These are phyloP conservation scores for Oophaga pumilio DNA, from an alignment of 2,113 vertebrate genomes.

Conservation along the genomic window DNA sequence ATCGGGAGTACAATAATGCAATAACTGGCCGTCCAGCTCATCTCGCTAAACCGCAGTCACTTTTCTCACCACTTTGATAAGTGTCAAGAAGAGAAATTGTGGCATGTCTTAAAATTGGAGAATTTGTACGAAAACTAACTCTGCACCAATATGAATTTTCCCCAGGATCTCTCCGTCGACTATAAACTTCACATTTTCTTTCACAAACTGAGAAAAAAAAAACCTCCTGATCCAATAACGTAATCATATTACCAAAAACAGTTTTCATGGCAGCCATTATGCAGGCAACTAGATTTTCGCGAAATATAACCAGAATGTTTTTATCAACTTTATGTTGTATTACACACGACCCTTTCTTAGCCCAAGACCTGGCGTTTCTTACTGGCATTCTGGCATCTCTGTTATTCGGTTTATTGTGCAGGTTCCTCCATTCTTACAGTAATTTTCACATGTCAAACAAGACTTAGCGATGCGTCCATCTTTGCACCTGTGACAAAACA, in stretches of 20 bases:
- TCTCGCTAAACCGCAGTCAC: too few relatives aligned
- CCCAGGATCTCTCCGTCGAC: too few relatives aligned
- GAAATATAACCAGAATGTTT: not conserved
- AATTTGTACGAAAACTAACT: too few relatives aligned
- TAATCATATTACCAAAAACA: not conserved
- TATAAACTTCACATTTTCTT: too few relatives aligned
- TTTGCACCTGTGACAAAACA: conserved; percentile 75
- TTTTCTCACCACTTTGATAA: too few relatives aligned
- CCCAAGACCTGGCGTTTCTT: conserved; percentile 62
- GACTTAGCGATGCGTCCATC: conserved; percentile 79
- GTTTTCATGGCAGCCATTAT: not conserved
- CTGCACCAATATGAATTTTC: too few relatives aligned
- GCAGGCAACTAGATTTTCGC: not conserved
- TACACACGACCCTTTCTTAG: not conserved
- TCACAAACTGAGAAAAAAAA: too few relatives aligned
- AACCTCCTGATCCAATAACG: not conserved
- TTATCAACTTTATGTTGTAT: not conserved
- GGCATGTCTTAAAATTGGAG: too few relatives aligned
- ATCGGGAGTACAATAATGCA: too few relatives aligned
- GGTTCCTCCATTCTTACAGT: conserved; percentile 82
- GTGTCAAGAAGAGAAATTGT: too few relatives aligned
- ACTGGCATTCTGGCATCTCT: conserved; percentile 87
- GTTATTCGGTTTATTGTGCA: conserved; percentile 81
- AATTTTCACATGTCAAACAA: conserved; percentile 84
- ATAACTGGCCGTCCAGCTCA: too few relatives aligned